Percentiles rank a stretch among this genome's conserved stretches.
Conservation (phyloP, 23 tunicate species). For the Aplidium turbinatum region DNA sequence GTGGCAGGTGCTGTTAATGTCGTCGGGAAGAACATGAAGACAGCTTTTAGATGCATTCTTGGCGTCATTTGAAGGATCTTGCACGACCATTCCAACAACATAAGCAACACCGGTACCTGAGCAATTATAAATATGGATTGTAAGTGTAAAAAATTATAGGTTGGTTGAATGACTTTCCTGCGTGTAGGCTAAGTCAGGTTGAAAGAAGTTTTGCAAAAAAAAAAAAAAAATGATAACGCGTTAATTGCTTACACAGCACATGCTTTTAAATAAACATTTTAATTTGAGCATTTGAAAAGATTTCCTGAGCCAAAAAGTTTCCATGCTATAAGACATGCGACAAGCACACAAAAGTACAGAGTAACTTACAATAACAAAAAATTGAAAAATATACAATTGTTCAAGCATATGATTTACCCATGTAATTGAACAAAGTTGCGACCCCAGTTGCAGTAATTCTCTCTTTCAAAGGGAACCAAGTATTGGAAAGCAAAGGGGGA, state of each 20-base stretch:
- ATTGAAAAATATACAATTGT: not conserved
- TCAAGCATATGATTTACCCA: conserved; percentile 45
- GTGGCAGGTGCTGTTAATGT: conserved; percentile 2
- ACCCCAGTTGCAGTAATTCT: conserved; percentile 93
- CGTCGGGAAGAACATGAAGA: not conserved
- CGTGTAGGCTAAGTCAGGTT: too few relatives aligned
- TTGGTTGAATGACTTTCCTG: not conserved
- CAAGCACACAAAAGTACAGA: not conserved
- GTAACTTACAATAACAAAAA: not conserved
- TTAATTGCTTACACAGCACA: too few relatives aligned
- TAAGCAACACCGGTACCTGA: conserved; percentile 87
- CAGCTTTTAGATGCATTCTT: not conserved
- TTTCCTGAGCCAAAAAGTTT: not conserved
- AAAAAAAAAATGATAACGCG: too few relatives aligned
- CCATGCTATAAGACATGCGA: not conserved
- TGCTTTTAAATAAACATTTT: too few relatives aligned
- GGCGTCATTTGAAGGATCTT: conserved; percentile 38
- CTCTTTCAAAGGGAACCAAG: conserved; percentile 88
- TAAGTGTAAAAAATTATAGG: not conserved
- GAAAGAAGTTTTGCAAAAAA: not conserved
- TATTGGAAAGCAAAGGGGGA: conserved; percentile 77
- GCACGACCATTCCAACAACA: conserved; percentile 59
- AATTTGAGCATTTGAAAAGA: not conserved
- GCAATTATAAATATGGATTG: not conserved
- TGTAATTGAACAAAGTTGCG: conserved; percentile 69